These are phyloP conservation scores for Megalonaias nervosa DNA, from an alignment of 1,140 invertebrate species.

Conservation along the genomic window DNA sequence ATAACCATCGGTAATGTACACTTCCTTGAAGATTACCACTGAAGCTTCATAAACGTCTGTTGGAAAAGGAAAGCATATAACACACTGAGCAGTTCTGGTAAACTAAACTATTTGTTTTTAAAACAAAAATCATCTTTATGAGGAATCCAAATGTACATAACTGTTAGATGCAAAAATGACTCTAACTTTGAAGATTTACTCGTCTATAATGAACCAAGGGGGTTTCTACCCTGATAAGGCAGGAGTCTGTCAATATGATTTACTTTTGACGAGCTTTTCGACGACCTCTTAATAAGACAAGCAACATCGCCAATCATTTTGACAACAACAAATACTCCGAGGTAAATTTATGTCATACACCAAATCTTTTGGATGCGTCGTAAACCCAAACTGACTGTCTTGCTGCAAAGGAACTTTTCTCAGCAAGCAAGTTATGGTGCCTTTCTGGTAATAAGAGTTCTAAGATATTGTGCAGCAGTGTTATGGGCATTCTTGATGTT, in stretches of 20 bases:
- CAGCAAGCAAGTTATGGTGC: constrained; percentile 6
- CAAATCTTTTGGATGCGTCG: constrained; percentile 21
- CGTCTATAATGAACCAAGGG: constrained; percentile 1
- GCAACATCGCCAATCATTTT: constrained; percentile 34
- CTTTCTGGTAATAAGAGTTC: constrained; percentile 18
- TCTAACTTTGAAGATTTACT: too few relatives aligned
- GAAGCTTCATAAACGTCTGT: too few relatives aligned
- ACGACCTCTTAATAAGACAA: constrained; percentile 22
- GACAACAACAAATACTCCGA: constrained; percentile 24
- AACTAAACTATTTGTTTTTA: too few relatives aligned
- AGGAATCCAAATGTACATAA: too few relatives aligned
- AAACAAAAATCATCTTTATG: too few relatives aligned
- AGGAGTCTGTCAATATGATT: constrained; percentile 30
- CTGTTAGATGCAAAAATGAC: too few relatives aligned
- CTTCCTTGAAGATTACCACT: too few relatives aligned
- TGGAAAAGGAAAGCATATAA: too few relatives aligned
- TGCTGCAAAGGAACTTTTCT: constrained; percentile 5
- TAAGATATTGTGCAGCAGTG: constrained; percentile 4
- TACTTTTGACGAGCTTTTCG: constrained; percentile 7
- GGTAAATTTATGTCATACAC: constrained; percentile 36
- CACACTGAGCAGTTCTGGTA: too few relatives aligned
- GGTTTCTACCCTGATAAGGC: constrained; percentile 26
- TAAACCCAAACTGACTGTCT: constrained; percentile 38
- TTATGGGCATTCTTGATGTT: constrained; percentile 1
- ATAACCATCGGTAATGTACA: too few relatives aligned